Evolutionary conservation across 2,888 invertebrate species (phyloP).

Genomic region (Andrena trimmerana): DNA sequence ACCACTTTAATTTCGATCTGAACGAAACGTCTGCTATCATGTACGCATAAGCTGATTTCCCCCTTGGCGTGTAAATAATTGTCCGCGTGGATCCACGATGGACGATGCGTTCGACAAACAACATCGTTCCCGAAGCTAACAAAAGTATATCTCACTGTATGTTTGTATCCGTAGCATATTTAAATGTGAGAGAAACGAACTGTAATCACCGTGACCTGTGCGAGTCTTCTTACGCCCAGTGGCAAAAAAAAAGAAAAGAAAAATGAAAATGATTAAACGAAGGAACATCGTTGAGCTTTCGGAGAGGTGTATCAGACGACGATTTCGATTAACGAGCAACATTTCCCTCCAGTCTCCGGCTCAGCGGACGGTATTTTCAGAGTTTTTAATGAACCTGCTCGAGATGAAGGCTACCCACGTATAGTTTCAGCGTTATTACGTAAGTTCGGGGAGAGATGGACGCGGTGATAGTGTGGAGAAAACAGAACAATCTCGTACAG

Average conservation of each 20-base stretch:
- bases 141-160: conserved; percentile 49
- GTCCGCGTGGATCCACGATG: conserved; percentile 22
- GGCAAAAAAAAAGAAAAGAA: background rate
- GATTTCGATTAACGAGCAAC: conserved; percentile 22
- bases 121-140: background rate
- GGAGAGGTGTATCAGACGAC: conserved; percentile 11
- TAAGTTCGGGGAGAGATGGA: background rate
- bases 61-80: conserved; percentile 56
- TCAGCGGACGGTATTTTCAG: conserved; percentile 33
- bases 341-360: conserved; percentile 42
- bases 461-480: background rate
- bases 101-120: conserved; percentile 1
- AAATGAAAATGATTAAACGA: background rate
- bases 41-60: background rate
- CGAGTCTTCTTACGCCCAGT: conserved; percentile 30
- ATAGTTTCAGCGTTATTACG: conserved; percentile 16
- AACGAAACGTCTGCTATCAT: background rate
- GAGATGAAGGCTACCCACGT: background rate
- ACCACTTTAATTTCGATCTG: conserved; percentile 9
- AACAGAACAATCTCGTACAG: conserved; percentile 15
- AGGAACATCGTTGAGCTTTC: conserved; percentile 14
- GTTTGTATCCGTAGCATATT: conserved; percentile 56
- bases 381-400: conserved; percentile 30
- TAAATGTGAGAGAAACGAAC: conserved; percentile 40
- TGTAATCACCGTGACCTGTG: conserved; percentile 36